Base-by-base conservation (phyloP, 2,797 vertebrate species). In the Atherinosoma microstoma region DNA sequence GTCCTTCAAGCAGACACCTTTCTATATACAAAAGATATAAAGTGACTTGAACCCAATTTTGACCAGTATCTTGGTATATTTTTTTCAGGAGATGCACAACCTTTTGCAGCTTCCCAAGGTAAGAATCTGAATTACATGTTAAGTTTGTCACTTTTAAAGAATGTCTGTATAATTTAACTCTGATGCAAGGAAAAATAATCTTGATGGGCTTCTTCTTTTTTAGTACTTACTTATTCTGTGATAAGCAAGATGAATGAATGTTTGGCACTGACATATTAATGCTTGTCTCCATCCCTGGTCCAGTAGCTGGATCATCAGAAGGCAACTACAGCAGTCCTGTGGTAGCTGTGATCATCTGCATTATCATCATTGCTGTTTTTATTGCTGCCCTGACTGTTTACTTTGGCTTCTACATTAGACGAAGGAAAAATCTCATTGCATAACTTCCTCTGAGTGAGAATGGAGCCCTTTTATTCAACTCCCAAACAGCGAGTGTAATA, bases 291-390 rank as follows among this genome's bases (percentile, higher is more conserved):
- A 11, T 71, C 9, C 30, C 15, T 75, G 32, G 20, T 73, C 58
- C 12, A n/a, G 24, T 81, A 91, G 91, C 0, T 53, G 0, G 11
- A 3, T 7, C 51, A 0, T 0, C 40, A 10, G 30, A 70, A n/a
- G 11, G 2, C 6, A 59, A 6, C 49, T 73, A 79, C 73, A 89
- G 73, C 58, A 57, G 78, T 9, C 71, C 87, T 0, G 30, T 90
- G 65, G 75, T 90, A 56, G 86, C 82, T 45, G 68, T 89, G 1
- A 89, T 91, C 0, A 32, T 89, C 58, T 84, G 79, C 56, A 65
- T 89, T 0, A 49, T 78, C 49, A 20, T 90, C 66, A 75, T 91
- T 2, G 9, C 83, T 5, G 6, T 90, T 63, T n/a, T 92, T 64
- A 57, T 90, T 12, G 4, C 75, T 0, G 51, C 45, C 51, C 75